phyloP scores from a whole-genome alignment of 2,113 vertebrate species.

The Calyptomena viridis region DNA sequence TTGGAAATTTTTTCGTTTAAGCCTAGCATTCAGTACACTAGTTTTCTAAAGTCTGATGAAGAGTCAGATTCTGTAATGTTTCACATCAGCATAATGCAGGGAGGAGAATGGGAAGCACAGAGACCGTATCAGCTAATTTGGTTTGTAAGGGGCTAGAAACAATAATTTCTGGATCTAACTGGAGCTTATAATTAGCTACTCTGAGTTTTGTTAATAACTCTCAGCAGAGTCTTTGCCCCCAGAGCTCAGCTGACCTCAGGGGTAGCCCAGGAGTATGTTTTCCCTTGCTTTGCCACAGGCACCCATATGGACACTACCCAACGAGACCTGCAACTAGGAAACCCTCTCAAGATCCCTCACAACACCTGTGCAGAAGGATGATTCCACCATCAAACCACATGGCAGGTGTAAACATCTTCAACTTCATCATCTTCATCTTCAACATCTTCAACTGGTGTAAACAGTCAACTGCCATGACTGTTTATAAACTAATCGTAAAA shows the following conservation, averaged over 20 bases:
- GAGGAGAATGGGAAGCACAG: neutral
- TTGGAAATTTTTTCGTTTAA: neutral
- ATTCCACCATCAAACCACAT: neutral
- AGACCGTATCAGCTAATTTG: neutral
- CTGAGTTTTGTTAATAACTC: neutral
- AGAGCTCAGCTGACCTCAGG: neutral
- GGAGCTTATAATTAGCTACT: neutral
- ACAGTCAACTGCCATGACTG: neutral
- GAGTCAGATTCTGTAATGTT: neutral
- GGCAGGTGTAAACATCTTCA: neutral
- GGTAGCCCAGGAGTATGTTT: neutral
- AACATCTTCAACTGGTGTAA: neutral
- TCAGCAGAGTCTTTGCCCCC: neutral
- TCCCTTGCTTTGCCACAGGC: neutral
- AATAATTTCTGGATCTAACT: neutral
- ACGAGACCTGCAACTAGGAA: neutral
- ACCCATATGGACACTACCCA: accelerated
- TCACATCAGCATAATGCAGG: neutral
- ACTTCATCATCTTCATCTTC: too few species aligned
- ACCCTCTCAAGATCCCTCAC: neutral
- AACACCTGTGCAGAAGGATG: neutral
- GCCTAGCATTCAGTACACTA: neutral
- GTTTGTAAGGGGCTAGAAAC: neutral
- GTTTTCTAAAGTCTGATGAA: neutral
- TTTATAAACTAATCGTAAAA: neutral